Conservation (phyloP, 2,797 vertebrate species). For the Hydrolagus colliei region DNA sequence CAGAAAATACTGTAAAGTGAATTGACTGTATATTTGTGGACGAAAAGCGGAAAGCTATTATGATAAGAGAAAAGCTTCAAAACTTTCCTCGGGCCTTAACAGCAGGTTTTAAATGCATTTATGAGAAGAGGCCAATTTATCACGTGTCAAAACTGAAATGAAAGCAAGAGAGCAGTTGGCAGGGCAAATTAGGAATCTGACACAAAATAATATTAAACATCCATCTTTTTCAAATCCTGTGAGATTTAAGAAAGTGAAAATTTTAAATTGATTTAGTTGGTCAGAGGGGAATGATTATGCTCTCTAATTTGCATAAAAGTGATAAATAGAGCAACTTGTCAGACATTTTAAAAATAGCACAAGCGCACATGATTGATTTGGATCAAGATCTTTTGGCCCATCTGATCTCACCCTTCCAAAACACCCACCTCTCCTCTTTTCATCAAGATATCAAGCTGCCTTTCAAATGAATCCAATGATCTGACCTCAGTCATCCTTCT, state of each 20-base stretch:
- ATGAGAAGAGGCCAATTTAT: neutral
- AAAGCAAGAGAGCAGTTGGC: neutral
- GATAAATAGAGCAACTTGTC: neutral
- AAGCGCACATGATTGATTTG: too few relatives aligned
- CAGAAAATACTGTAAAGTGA: too few relatives aligned
- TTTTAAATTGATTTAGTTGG: neutral
- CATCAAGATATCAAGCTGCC: too few relatives aligned
- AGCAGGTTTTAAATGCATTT: neutral
- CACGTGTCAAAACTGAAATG: neutral
- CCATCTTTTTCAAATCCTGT: neutral
- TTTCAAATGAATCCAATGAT: too few relatives aligned
- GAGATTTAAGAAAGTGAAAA: slow-evolving; percentile 3
- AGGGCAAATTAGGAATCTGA: neutral
- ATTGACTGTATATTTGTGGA: too few relatives aligned
- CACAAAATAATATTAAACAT: neutral
- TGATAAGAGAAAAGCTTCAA: neutral
- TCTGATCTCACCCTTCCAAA: too few relatives aligned
- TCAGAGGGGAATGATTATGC: neutral
- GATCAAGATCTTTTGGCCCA: too few relatives aligned
- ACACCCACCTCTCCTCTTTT: too few relatives aligned
- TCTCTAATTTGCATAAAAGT: neutral
- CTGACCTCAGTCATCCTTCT: too few relatives aligned
- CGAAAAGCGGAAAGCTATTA: neutral
- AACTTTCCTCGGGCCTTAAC: neutral
- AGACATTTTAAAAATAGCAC: neutral